Evolutionary conservation across 2,797 vertebrate species (phyloP).

Genomic region (Hippopotamyrus pictus): DNA sequence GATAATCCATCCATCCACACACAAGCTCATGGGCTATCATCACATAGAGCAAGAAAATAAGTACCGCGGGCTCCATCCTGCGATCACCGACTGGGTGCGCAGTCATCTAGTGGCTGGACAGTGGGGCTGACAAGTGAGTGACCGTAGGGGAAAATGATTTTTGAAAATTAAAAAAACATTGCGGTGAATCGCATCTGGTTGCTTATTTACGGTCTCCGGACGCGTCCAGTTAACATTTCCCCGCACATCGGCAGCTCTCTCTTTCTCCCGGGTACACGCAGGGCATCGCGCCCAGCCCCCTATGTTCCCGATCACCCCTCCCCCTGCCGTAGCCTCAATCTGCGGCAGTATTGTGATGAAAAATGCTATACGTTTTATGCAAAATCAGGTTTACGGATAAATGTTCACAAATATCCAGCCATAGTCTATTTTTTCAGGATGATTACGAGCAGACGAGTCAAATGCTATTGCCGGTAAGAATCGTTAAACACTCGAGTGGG

Average conservation of each 20-base stretch:
- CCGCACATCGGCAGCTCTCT: background rate
- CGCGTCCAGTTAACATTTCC: background rate
- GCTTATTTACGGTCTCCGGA: background rate
- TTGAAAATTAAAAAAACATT: background rate
- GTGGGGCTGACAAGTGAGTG: background rate
- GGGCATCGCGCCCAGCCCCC: background rate
- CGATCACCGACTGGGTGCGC: slow-evolving; percentile 16
- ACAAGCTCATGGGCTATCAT: slow-evolving; percentile 84
- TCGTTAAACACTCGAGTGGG: background rate
- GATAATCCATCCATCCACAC: slow-evolving; percentile 79
- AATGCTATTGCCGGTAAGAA: background rate
- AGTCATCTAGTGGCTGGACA: background rate
- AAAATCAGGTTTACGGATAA: background rate
- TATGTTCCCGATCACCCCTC: background rate
- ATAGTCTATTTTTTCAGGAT: background rate
- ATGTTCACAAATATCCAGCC: background rate
- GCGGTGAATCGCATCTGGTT: background rate
- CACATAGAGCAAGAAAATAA: slow-evolving; percentile 78
- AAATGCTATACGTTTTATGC: background rate
- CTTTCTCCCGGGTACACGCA: background rate
- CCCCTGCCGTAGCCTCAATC: background rate
- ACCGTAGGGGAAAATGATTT: background rate
- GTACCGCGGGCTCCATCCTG: slow-evolving; percentile 76
- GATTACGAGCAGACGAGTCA: background rate
- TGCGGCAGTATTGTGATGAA: background rate